These are phyloP conservation scores for Strigamia transsilvanica DNA, from an alignment of 2,888 invertebrate genomes.

Conservation along the genomic window DNA sequence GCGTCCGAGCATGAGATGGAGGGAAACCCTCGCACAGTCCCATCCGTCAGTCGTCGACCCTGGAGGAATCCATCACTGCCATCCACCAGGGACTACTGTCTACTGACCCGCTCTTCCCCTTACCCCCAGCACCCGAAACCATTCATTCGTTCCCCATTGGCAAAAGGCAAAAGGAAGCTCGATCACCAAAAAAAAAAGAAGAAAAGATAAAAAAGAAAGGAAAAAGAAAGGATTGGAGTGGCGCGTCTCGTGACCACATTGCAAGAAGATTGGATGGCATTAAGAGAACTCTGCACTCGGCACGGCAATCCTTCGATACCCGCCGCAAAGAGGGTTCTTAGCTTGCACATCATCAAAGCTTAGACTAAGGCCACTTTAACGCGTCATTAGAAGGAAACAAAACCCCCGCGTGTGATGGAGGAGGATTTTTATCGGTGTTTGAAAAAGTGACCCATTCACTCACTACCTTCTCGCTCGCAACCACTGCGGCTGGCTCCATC, in stretches of 20 bases:
- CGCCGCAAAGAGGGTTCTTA: not conserved
- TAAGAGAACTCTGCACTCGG: slow-evolving; percentile 3
- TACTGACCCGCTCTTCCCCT: not conserved
- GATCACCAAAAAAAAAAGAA: not conserved
- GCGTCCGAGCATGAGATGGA: not conserved
- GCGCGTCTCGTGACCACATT: slow-evolving; percentile 24
- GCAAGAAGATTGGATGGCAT: slow-evolving; percentile 31
- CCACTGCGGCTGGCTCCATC: not conserved
- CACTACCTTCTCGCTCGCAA: not conserved
- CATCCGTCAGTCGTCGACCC: slow-evolving; percentile 34
- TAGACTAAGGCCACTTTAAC: slow-evolving; percentile 16
- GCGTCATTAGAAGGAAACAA: slow-evolving; percentile 31
- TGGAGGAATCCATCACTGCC: slow-evolving; percentile 35
- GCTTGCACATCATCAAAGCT: slow-evolving; percentile 8
- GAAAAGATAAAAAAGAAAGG: not conserved
- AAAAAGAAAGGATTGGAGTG: not conserved
- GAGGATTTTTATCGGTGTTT: not conserved
- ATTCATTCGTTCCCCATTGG: slow-evolving; percentile 27
- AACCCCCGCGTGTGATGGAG: not conserved
- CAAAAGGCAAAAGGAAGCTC: slow-evolving; percentile 34
- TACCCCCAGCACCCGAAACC: not conserved
- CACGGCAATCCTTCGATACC: slow-evolving; percentile 2
- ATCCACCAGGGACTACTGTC: not conserved
- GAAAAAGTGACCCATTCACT: not conserved
- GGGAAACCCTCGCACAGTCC: slow-evolving; percentile 1